Conservation (phyloP, 2,113 vertebrate genomes). For the Picathartes gymnocephalus region DNA sequence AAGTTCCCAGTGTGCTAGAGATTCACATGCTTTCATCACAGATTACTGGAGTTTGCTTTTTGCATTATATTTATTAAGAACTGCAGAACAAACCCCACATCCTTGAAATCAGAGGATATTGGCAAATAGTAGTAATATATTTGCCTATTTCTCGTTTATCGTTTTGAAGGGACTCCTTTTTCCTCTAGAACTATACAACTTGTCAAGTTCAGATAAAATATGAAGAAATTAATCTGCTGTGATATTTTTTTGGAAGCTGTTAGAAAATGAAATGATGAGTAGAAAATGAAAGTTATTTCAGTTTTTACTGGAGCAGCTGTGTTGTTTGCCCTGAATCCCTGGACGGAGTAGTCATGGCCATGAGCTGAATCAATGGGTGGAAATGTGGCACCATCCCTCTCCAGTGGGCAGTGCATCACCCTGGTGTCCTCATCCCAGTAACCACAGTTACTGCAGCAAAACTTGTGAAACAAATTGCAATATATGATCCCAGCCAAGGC, state of each 20-base stretch:
- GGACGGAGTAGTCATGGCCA: background rate
- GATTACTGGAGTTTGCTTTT: background rate
- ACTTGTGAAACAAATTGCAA: background rate
- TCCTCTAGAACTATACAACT: background rate
- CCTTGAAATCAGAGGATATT: background rate
- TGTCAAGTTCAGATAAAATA: background rate
- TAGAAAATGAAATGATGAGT: background rate
- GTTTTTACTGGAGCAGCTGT: background rate
- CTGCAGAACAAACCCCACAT: background rate
- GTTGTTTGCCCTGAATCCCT: background rate
- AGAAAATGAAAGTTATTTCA: background rate
- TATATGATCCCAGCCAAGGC: background rate
- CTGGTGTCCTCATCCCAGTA: rapidly evolving
- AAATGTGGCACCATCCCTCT: rapidly evolving
- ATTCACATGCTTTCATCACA: background rate
- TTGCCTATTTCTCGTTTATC: background rate
- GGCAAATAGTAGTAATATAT: background rate
- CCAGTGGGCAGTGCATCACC: rapidly evolving
- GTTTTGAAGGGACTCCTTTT: background rate
- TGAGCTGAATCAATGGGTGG: background rate
- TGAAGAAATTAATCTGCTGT: background rate
- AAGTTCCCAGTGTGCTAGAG: background rate
- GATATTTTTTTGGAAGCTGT: background rate
- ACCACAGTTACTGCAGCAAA: background rate
- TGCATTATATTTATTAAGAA: background rate